phyloP scores from a whole-genome alignment of 2,797 vertebrate genomes.

The Phoebastria nigripes region DNA sequence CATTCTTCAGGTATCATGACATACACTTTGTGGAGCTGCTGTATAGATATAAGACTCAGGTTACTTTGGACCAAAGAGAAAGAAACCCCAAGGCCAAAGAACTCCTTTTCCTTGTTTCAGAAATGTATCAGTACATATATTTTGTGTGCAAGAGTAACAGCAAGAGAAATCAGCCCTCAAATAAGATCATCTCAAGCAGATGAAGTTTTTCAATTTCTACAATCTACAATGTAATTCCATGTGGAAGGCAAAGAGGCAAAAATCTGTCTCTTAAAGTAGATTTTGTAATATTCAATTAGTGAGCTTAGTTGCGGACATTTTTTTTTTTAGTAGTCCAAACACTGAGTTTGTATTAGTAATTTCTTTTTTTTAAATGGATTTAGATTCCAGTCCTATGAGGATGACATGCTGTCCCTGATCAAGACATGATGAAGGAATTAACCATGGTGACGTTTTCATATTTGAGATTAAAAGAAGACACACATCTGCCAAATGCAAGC shows the following conservation, averaged over 20 bases:
- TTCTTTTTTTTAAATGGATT: neutral
- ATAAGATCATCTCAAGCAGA: neutral
- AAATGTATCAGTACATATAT: neutral
- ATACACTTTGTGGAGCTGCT: neutral
- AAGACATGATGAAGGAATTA: constrained; percentile 19
- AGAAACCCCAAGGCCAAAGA: neutral
- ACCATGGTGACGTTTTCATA: neutral
- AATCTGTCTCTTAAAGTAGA: neutral
- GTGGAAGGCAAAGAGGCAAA: neutral
- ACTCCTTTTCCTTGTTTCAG: neutral
- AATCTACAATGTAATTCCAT: neutral
- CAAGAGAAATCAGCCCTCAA: neutral
- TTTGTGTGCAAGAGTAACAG: neutral
- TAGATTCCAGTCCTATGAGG: neutral
- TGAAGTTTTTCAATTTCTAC: neutral
- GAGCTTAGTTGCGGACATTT: neutral
- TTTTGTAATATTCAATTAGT: constrained; percentile 1
- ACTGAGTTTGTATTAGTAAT: neutral
- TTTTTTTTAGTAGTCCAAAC: neutral
- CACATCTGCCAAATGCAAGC: constrained; percentile 2
- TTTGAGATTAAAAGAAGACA: constrained; percentile 14
- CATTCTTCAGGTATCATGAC: neutral
- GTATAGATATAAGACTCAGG: neutral
- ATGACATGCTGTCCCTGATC: neutral
- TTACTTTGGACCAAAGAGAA: neutral